These are phyloP conservation scores for Thamnophis elegans DNA, from an alignment of 2,797 vertebrate species.

Conservation along the genomic window DNA sequence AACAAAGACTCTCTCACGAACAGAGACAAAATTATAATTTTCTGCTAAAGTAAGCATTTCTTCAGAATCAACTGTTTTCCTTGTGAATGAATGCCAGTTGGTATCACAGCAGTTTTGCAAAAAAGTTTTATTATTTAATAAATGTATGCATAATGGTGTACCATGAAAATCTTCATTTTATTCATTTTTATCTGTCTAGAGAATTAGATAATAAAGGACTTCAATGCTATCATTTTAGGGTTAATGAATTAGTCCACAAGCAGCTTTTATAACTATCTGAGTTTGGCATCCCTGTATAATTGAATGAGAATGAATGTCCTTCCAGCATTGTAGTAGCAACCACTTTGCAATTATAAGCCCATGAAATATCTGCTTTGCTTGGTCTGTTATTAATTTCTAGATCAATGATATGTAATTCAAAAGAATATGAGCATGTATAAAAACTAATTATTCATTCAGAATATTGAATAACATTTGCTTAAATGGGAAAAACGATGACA, in stretches of 20 bases:
- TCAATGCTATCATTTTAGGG: neutral
- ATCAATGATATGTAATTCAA: neutral
- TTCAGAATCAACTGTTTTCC: neutral
- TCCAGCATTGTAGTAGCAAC: neutral
- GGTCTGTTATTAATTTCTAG: neutral
- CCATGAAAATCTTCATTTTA: neutral
- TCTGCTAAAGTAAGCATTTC: neutral
- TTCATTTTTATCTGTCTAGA: neutral
- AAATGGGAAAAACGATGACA: neutral
- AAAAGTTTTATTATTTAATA: neutral
- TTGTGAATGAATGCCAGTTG: neutral
- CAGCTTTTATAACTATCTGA: neutral
- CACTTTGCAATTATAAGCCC: neutral
- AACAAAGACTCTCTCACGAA: neutral
- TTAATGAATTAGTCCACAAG: neutral
- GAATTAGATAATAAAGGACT: neutral
- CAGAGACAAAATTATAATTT: neutral
- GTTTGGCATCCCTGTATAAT: neutral
- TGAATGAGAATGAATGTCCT: neutral
- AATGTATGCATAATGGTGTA: neutral
- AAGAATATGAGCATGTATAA: neutral
- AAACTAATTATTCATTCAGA: neutral
- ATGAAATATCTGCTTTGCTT: neutral
- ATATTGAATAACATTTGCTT: neutral
- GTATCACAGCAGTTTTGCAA: neutral